Evolutionary conservation across 2,888 invertebrate genomes (phyloP), one percentile per base, ranked within the genome.

Genomic region (Rotaria magnacalcarata): DNA sequence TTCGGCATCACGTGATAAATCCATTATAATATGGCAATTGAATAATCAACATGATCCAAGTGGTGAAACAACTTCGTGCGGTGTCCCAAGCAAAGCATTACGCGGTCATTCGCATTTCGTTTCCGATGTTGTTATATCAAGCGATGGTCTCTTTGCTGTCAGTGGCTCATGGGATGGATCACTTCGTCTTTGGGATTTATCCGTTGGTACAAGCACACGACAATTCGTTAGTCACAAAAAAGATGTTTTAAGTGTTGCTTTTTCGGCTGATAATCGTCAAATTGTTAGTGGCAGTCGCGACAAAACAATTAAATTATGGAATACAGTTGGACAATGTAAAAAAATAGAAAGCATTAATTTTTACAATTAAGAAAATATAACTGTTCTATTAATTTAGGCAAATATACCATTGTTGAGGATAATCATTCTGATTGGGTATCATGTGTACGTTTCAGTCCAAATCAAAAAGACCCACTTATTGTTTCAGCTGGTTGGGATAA

Each of bases 141-240:
- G 97, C 87, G 99, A 99, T 92, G 99, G 99, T 88, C 97, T 98
- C 93, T 99, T 98, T 92, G 99, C 99, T 86, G 93, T 99, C 85
- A 98, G 98, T 88, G 97, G 99, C 85, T 99, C 98, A 0, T 99
- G 99, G 99, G 99, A 99, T 93, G 97, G 97, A 92, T 98, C 98
- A 87, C 93, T 99, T 87, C 95, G 99, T 89, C 93, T 99, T 85
- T 99, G 99, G 99, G 99, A 99, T 93, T 94, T 99, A 91, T 95
- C 96, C 87, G 92, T 92, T 88, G 96, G 96, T 90, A 95, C 95
- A 91, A 96, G 97, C 19, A 98, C 98, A 87, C 94, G 98, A 91
- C 95, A 96, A 90, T 99, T 99, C 92, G 96, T 96, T 93, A 97
- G 97, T 92, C 99, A 99, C 93, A 97, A 96, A 90, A 98, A 98